A percentile compares a stretch with the other conserved stretches of the same genome.
Conservation (phyloP, 53 echinoderm and acorn worm species). For the Patiria pectinifera region DNA sequence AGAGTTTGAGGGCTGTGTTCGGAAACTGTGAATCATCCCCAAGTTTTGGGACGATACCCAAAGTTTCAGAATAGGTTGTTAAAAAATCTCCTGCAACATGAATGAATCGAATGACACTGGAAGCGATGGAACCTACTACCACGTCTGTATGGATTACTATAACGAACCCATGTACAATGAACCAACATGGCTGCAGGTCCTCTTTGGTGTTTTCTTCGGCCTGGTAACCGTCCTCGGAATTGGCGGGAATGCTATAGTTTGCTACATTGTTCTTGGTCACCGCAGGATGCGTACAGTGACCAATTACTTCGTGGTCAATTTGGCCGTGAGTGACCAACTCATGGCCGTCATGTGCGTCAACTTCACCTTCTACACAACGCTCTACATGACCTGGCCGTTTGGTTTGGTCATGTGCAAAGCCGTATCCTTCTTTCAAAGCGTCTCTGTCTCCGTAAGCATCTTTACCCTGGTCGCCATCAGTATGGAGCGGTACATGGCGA, state of each 20-base stretch:
- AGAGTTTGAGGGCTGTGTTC: background rate
- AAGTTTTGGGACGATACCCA: background rate
- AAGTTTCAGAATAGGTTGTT: background rate
- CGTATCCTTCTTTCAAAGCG: constrained; percentile 79
- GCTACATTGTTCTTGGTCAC: constrained; percentile 92
- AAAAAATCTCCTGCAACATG: background rate
- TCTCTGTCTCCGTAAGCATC: constrained; percentile 92
- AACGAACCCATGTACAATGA: constrained; percentile 50
- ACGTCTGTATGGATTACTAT: constrained; percentile 5
- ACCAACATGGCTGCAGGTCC: constrained; percentile 85
- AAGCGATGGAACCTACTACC: background rate
- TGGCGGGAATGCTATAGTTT: constrained; percentile 86
- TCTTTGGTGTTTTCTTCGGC: constrained; percentile 78
- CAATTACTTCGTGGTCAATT: constrained; percentile 95
- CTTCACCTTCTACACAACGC: constrained; percentile 84
- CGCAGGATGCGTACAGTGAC: constrained; percentile 96
- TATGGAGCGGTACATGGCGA: constrained; percentile 91
- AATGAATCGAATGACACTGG: constrained; percentile 22
- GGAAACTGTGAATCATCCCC: background rate
- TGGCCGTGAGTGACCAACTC: constrained; percentile 86
- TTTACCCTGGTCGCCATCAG: constrained; percentile 94
- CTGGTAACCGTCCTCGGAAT: constrained; percentile 80
- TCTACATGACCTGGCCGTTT: constrained; percentile 91
- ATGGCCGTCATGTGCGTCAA: constrained; percentile 95
- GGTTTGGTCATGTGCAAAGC: constrained; percentile 88